Evolutionary conservation across 2,888 invertebrate species (phyloP).

Genomic region (Andrena dorsata): DNA sequence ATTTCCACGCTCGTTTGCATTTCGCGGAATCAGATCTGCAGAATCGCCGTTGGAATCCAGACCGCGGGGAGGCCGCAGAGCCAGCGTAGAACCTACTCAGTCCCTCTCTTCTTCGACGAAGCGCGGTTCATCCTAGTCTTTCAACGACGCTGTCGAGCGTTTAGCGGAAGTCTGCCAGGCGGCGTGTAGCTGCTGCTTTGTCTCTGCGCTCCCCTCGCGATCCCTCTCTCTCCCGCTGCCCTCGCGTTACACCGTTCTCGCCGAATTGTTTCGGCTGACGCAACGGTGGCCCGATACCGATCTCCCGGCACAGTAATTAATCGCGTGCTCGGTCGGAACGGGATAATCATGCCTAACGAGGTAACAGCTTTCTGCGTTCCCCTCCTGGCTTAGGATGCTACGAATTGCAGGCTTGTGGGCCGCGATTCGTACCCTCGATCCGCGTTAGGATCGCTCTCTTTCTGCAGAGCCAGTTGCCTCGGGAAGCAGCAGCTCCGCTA

Average conservation of each 20-base stretch:
- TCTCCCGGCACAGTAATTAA: conserved; percentile 61
- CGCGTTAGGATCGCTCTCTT: background rate
- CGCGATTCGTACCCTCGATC: conserved; percentile 15
- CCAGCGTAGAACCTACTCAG: background rate
- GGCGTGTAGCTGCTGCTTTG: conserved; percentile 20
- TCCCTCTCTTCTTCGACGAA: background rate
- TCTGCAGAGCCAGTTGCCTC: background rate
- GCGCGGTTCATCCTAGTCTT: background rate
- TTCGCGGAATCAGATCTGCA: conserved; percentile 1
- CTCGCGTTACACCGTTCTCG: conserved; percentile 10
- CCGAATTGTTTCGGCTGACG: conserved; percentile 44
- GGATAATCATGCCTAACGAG: conserved; percentile 58
- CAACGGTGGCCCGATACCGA: conserved; percentile 45
- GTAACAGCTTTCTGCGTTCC: conserved; percentile 30
- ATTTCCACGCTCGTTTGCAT: conserved; percentile 49
- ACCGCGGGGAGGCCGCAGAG: background rate
- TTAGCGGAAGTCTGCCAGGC: conserved; percentile 29
- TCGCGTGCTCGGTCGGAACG: conserved; percentile 40
- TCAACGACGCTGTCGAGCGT: background rate
- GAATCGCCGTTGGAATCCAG: background rate
- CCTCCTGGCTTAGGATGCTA: conserved; percentile 15
- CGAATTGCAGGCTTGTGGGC: conserved; percentile 29
- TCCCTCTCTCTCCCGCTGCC: conserved; percentile 12
- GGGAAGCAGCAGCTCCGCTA: too few species aligned
- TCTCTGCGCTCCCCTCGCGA: conserved; percentile 10